A percentile compares a stretch with the other conserved stretches of the same genome.
Evolutionary conservation across 2,888 invertebrate genomes (phyloP).

Genomic region (Fragum sueziense): DNA sequence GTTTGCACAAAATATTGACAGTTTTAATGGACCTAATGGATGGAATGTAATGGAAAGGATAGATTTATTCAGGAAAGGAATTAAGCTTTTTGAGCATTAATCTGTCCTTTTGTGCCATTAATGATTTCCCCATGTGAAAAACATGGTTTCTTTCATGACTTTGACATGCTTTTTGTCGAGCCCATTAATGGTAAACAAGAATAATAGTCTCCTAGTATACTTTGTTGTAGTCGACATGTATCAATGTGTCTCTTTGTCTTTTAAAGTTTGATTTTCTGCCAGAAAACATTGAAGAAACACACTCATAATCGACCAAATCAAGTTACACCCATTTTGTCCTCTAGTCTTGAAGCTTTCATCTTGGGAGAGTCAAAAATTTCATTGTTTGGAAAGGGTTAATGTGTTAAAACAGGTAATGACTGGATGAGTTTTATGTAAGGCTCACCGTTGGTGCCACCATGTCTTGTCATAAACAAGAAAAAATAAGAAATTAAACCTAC

Average conservation of each 20-base stretch:
- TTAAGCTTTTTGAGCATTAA: conserved; percentile 2
- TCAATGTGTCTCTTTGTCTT: no score
- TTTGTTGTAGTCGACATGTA: no score
- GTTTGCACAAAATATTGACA: conserved; percentile 4
- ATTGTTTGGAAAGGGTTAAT: neutral
- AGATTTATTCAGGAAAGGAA: conserved; percentile 16
- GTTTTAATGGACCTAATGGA: conserved; percentile 23
- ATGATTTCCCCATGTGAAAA: neutral
- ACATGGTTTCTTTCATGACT: neutral
- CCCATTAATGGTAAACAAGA: no score
- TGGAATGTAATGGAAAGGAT: conserved; percentile 1
- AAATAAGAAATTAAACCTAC: neutral
- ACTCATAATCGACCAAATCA: neutral
- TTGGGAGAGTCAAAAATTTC: neutral
- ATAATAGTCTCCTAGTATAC: no score
- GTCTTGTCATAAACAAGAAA: neutral
- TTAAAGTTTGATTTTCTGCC: no score
- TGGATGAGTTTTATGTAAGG: neutral
- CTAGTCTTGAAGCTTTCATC: neutral
- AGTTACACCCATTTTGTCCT: neutral
- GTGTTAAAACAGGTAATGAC: neutral
- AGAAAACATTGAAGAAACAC: neutral
- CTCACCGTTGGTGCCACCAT: neutral
- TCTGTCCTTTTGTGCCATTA: conserved; percentile 7
- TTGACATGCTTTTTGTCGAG: no score